Percentiles rank a stretch among this genome's conserved stretches.
Conservation (phyloP, 2,113 vertebrate genomes). For the Morphnarchus princeps region DNA sequence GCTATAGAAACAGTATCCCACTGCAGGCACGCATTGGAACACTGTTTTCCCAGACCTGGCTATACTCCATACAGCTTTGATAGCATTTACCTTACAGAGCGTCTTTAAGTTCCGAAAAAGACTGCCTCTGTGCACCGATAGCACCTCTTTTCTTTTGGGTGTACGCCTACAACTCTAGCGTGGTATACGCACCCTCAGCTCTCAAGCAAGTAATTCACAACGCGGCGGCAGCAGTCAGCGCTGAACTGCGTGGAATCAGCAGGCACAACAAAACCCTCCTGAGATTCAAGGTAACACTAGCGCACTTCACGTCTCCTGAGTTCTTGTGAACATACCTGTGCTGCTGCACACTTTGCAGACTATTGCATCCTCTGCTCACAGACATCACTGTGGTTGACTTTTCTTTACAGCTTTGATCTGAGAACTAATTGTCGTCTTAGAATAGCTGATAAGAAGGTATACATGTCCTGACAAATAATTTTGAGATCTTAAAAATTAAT, state of each 20-base stretch:
- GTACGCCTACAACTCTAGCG: accelerated
- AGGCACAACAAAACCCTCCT: accelerated
- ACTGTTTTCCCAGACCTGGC: not conserved
- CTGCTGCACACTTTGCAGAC: not conserved
- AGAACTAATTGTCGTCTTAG: not conserved
- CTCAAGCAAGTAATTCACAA: accelerated
- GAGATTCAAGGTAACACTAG: too few species aligned
- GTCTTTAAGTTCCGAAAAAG: not conserved
- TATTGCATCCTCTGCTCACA: not conserved
- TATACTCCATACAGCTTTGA: not conserved
- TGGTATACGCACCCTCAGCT: not conserved
- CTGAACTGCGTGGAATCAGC: accelerated
- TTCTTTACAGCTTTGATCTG: not conserved
- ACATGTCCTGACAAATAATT: not conserved
- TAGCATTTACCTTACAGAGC: not conserved
- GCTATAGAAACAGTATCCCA: not conserved
- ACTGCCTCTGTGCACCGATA: accelerated
- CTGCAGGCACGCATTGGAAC: not conserved
- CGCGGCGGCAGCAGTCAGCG: accelerated
- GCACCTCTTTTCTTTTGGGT: not conserved
- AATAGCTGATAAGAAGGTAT: not conserved
- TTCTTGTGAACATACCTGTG: not conserved
- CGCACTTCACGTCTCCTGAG: accelerated
- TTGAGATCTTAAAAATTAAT: not conserved
- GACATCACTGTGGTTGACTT: not conserved